A percentile compares a stretch with the other conserved stretches of the same genome.
These are phyloP conservation scores for Anisognathus igniventris DNA, from an alignment of 2,797 vertebrate genomes.

Conservation along the genomic window DNA sequence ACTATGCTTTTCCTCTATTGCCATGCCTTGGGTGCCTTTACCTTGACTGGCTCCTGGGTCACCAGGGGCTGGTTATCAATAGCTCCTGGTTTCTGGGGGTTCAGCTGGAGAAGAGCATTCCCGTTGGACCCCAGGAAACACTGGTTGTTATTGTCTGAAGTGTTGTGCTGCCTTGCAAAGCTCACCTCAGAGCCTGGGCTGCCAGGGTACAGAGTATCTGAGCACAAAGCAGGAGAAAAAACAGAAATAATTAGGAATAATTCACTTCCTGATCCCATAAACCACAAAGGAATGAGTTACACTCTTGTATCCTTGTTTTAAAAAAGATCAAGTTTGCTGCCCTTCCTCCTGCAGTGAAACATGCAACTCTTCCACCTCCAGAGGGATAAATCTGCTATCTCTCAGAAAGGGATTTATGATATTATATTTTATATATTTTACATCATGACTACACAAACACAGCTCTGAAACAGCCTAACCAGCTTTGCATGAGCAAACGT, in stretches of 20 bases:
- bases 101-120: slow-evolving; percentile 83
- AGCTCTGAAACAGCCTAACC: neutral
- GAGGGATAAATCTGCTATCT: neutral
- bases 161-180: slow-evolving; percentile 89
- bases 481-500: neutral
- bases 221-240: neutral
- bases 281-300: neutral
- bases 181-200: slow-evolving; percentile 85
- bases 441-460: neutral
- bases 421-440: neutral
- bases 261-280: neutral
- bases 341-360: neutral
- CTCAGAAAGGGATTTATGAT: neutral
- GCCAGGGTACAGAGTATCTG: slow-evolving; percentile 82
- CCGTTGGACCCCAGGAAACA: slow-evolving; percentile 89
- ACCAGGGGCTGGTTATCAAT: slow-evolving; percentile 97
- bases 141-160: slow-evolving; percentile 94
- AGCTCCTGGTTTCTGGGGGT: slow-evolving; percentile 91
- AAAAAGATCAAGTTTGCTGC: neutral
- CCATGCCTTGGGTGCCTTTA: slow-evolving; percentile 9
- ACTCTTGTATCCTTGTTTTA: neutral
- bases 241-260: neutral
- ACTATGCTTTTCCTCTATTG: neutral
- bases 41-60: slow-evolving; percentile 91
- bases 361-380: neutral